These are phyloP conservation scores for Amblyraja radiata DNA, from an alignment of 2,797 vertebrate species.

Conservation along the genomic window DNA sequence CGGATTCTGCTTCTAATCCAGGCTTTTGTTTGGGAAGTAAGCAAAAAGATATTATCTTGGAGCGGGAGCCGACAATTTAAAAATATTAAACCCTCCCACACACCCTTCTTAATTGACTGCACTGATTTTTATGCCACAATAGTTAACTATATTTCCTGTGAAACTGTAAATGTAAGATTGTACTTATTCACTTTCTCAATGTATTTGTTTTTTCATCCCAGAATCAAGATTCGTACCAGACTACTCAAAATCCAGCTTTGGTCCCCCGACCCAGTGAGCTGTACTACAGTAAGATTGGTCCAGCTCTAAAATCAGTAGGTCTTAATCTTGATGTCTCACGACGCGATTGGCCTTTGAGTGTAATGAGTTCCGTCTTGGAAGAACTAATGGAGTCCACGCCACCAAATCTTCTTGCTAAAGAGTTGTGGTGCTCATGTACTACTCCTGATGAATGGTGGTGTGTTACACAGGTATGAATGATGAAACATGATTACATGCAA, in stretches of 20 bases:
- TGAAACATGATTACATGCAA: background rate
- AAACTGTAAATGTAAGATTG: background rate
- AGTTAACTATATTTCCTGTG: background rate
- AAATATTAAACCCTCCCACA: background rate
- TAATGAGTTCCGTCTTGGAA: conserved; percentile 90
- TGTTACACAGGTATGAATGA: conserved; percentile 79
- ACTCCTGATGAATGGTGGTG: conserved; percentile 97
- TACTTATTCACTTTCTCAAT: background rate
- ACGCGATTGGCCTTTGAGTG: conserved; percentile 88
- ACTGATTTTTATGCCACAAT: background rate
- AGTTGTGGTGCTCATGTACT: conserved; percentile 96
- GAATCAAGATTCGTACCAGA: conserved; percentile 86
- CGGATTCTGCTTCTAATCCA: background rate
- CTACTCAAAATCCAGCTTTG: conserved; percentile 78
- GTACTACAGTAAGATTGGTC: conserved; percentile 94
- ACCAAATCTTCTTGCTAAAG: conserved; percentile 91
- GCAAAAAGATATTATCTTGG: background rate
- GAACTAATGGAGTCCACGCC: conserved; percentile 94
- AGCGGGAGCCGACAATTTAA: background rate
- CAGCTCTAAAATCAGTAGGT: conserved; percentile 84
- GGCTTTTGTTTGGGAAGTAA: background rate
- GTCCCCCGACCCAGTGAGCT: conserved; percentile 95
- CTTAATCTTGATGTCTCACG: conserved; percentile 88
- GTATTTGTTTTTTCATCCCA: conserved; percentile 44
- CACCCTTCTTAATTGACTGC: background rate